These are phyloP conservation scores for Zenarchopterus dispar DNA, from an alignment of 2,797 vertebrate species.

Conservation along the genomic window DNA sequence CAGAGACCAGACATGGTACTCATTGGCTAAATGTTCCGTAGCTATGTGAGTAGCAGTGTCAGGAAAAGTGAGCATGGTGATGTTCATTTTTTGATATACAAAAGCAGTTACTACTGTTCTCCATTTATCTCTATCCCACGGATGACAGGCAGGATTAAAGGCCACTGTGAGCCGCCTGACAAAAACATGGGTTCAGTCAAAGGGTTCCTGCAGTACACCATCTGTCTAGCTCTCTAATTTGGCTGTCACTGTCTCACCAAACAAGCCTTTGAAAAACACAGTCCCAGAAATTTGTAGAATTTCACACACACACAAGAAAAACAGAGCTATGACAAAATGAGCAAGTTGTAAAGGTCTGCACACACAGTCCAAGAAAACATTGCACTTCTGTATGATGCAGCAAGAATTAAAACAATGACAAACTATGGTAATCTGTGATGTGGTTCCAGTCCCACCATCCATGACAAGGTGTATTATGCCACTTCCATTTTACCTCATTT, in stretches of 20 bases:
- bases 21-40: not conserved
- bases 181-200: constrained; percentile 74
- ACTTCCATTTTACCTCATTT: too few species aligned
- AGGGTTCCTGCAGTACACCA: constrained; percentile 62
- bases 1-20: not conserved
- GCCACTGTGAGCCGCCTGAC: constrained; percentile 56
- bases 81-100: constrained; percentile 44
- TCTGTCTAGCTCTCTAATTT: constrained; percentile 61
- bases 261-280: constrained; percentile 26
- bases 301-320: constrained; percentile 8
- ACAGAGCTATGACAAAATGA: not conserved
- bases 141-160: constrained; percentile 63
- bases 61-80: constrained; percentile 17
- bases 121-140: constrained; percentile 52
- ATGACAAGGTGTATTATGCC: too few species aligned
- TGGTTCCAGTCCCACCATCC: too few species aligned
- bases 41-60: not conserved
- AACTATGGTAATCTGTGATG: too few species aligned
- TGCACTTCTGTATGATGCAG: too few species aligned
- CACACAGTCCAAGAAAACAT: not conserved
- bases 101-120: constrained; percentile 32
- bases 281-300: not conserved
- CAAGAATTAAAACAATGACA: too few species aligned
- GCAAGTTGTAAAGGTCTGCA: constrained; percentile 2
- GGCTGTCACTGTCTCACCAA: constrained; percentile 34